Conservation (phyloP, 2,797 vertebrate species). For the Xenops minutus region DNA sequence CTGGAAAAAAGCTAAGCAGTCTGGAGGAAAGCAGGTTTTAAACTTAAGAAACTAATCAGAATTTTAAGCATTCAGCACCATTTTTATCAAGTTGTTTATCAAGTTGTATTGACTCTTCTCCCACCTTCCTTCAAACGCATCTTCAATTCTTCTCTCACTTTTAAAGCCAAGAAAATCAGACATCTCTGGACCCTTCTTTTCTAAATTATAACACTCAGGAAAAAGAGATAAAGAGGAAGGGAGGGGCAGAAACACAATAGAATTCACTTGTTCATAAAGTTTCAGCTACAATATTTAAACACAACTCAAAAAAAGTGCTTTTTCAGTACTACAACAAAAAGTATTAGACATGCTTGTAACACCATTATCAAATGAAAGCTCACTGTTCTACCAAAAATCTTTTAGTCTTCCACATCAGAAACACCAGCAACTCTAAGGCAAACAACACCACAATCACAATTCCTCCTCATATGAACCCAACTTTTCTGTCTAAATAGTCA, state of each 20-base stretch:
- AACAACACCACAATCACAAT: neutral
- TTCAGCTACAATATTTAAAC: neutral
- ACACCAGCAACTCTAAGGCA: neutral
- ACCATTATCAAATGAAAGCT: neutral
- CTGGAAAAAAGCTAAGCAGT: neutral
- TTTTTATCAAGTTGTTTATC: neutral
- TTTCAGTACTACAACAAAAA: neutral
- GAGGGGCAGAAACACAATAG: neutral
- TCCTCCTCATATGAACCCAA: neutral
- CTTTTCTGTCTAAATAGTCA: neutral
- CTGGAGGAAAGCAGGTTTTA: neutral
- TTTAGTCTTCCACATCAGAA: neutral
- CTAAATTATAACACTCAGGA: neutral
- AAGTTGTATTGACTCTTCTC: neutral
- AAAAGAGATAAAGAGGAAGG: neutral
- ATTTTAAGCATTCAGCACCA: neutral
- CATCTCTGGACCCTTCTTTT: neutral
- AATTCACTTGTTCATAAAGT: neutral
- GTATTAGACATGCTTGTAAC: neutral
- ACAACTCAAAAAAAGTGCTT: neutral
- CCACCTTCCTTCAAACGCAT: neutral
- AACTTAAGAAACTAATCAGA: neutral
- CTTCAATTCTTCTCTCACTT: neutral
- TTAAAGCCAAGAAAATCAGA: neutral
- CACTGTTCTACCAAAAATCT: neutral